These are phyloP conservation scores for Scrobipalpa costella DNA, from an alignment of 2,888 invertebrate genomes.

Conservation along the genomic window DNA sequence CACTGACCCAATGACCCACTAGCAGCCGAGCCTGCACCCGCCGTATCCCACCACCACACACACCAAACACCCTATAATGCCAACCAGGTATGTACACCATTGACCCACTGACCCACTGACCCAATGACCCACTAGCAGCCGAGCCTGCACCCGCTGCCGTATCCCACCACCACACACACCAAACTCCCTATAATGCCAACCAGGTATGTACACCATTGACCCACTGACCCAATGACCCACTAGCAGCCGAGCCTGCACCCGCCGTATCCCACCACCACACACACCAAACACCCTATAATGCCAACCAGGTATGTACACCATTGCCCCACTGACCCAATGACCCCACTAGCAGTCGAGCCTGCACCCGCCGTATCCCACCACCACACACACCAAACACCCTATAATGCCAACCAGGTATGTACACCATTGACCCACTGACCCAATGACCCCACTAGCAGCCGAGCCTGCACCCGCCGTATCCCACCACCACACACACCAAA, in stretches of 20 bases:
- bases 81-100: constrained; percentile 51
- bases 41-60: not conserved
- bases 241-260: not conserved
- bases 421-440: too few species aligned
- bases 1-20: too few species aligned
- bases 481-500: not conserved
- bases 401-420: constrained; percentile 44
- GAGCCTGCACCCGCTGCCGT: not conserved
- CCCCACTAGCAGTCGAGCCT: not conserved
- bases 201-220: too few species aligned
- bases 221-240: not conserved
- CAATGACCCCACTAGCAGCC: not conserved
- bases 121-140: not conserved
- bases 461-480: not conserved
- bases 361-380: not conserved
- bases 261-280: not conserved
- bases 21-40: not conserved
- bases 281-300: constrained; percentile 25
- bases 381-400: constrained; percentile 26
- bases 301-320: constrained; percentile 43
- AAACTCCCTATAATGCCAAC: too few species aligned
- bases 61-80: constrained; percentile 25
- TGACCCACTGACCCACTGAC: too few species aligned
- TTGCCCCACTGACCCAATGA: not conserved
- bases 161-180: not conserved